Percentiles rank a stretch among this genome's conserved stretches.
These are phyloP conservation scores for Pseudopodoces humilis DNA, from an alignment of 2,113 vertebrate species.

Conservation along the genomic window DNA sequence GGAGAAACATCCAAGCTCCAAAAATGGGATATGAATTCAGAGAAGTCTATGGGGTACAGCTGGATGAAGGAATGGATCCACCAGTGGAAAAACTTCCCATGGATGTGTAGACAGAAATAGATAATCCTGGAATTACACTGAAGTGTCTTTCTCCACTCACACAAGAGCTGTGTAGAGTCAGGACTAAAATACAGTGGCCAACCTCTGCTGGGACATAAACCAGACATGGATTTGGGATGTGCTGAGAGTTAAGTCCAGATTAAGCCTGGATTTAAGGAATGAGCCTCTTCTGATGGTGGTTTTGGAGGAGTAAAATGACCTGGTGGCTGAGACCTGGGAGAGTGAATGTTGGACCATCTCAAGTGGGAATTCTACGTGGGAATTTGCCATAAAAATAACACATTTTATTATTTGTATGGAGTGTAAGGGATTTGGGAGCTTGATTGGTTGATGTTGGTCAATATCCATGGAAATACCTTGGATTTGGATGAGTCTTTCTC, in stretches of 20 bases:
- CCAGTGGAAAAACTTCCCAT: background rate
- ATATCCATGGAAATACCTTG: background rate
- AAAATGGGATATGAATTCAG: background rate
- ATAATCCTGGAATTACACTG: background rate
- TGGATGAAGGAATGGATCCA: too few relatives aligned
- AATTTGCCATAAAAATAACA: background rate
- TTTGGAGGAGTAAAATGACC: background rate
- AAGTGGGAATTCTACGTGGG: rapidly evolving
- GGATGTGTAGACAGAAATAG: rapidly evolving
- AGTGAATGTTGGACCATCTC: background rate
- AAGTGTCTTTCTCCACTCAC: background rate
- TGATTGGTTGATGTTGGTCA: background rate
- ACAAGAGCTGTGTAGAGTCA: rapidly evolving
- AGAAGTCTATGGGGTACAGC: background rate
- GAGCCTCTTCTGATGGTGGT: background rate
- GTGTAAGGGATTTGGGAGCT: background rate
- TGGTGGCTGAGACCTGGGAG: background rate
- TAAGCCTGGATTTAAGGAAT: background rate
- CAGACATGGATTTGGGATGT: background rate
- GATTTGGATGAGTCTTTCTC: background rate
- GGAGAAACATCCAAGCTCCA: background rate
- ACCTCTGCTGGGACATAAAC: background rate
- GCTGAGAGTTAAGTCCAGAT: background rate
- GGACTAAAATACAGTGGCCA: background rate
- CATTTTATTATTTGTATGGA: background rate